phyloP scores from a whole-genome alignment of 2,113 vertebrate genomes.

The Thunnus thynnus region DNA sequence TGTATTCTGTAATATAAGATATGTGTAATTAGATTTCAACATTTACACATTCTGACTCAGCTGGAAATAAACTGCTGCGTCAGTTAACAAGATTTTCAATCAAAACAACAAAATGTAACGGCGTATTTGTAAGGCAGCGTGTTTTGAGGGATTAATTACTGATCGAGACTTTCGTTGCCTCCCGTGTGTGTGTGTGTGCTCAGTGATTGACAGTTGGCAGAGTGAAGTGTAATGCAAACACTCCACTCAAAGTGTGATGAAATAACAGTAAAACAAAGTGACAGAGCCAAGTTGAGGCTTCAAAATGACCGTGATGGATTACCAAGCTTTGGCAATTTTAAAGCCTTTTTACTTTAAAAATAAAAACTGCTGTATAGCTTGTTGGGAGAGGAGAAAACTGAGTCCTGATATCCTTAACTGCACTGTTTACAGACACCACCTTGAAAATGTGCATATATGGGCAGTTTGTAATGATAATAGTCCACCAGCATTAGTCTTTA shows the following conservation, averaged over 20 bases:
- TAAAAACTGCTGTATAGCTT: not conserved
- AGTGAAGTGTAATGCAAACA: constrained; percentile 29
- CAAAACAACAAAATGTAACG: not conserved
- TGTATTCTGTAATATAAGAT: too few species aligned
- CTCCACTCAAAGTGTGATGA: not conserved
- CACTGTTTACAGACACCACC: not conserved
- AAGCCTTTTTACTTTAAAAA: constrained; percentile 5
- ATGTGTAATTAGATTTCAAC: too few species aligned
- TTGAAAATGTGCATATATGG: not conserved
- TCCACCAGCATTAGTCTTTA: not conserved
- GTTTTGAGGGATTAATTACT: constrained; percentile 18
- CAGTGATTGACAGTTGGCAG: constrained; percentile 28
- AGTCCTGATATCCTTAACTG: not conserved
- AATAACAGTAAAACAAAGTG: constrained; percentile 31
- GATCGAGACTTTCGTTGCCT: constrained; percentile 3
- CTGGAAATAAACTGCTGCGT: not conserved
- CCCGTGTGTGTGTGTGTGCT: constrained; percentile 6
- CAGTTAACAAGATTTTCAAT: not conserved
- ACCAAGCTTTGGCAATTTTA: constrained; percentile 1
- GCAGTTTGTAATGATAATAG: not conserved
- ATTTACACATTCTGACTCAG: too few species aligned
- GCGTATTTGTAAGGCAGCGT: not conserved
- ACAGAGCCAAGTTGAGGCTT: constrained; percentile 11
- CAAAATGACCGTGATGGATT: constrained; percentile 7
- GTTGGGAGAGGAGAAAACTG: not conserved